A percentile compares a stretch with the other conserved stretches of the same genome.
These are phyloP conservation scores for Nixonia krombeini DNA, from an alignment of 1,140 invertebrate genomes.

Conservation along the genomic window DNA sequence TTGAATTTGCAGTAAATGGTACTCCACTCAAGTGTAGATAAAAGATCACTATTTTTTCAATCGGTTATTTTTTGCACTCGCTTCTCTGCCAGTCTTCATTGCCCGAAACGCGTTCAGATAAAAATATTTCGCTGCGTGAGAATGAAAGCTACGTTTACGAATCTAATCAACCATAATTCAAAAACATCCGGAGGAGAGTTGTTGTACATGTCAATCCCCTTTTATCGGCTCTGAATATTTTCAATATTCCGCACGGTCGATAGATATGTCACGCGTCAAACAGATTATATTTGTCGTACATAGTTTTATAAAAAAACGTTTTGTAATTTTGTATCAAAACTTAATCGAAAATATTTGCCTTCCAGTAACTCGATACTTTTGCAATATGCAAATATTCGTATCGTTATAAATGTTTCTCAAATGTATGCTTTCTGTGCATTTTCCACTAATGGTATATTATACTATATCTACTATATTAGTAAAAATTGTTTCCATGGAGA, in stretches of 20 bases:
- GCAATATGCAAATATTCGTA: too few relatives aligned
- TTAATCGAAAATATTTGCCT: too few relatives aligned
- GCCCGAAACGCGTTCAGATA: neutral
- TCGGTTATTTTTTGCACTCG: neutral
- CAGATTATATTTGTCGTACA: too few relatives aligned
- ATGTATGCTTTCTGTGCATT: too few relatives aligned
- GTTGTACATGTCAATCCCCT: neutral
- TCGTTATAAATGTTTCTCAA: too few relatives aligned
- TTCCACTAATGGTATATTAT: too few relatives aligned
- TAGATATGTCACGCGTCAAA: too few relatives aligned
- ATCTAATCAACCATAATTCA: neutral
- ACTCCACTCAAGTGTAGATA: slow-evolving; percentile 19
- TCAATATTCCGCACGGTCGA: too few relatives aligned
- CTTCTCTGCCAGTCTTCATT: neutral
- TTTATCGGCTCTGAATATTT: neutral
- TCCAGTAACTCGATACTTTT: too few relatives aligned
- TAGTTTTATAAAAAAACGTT: too few relatives aligned
- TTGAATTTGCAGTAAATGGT: slow-evolving; percentile 30
- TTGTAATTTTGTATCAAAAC: too few relatives aligned
- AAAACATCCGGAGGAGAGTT: neutral
- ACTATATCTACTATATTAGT: too few relatives aligned
- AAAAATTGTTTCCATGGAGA: neutral
- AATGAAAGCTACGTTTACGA: neutral
- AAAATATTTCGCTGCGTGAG: neutral
- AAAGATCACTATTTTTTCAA: slow-evolving; percentile 5